Conservation (phyloP, 1,140 invertebrate species). For the Caenorhabditis briggsae region DNA sequence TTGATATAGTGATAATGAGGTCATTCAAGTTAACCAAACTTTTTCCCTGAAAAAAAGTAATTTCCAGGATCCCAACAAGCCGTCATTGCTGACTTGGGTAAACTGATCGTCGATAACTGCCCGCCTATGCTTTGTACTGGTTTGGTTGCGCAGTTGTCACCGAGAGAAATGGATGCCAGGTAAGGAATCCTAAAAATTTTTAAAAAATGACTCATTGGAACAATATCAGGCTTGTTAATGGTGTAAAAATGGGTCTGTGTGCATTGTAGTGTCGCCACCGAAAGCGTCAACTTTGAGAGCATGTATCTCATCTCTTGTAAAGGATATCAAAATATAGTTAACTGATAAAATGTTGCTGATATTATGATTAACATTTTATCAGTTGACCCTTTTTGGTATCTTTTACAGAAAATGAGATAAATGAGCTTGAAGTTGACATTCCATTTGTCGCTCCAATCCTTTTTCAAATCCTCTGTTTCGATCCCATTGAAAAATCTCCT, state of each 20-base stretch:
- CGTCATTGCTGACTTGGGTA: conserved; percentile 77
- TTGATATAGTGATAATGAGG: no score
- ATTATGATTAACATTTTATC: no score
- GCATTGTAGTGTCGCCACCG: background rate
- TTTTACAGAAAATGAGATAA: no score
- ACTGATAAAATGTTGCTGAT: no score
- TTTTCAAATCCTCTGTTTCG: background rate
- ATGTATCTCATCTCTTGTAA: no score
- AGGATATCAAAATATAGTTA: no score
- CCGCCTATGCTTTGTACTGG: conserved; percentile 78
- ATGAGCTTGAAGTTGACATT: no score
- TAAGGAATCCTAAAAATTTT: conserved; percentile 52
- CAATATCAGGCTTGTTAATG: background rate
- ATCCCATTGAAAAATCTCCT: background rate
- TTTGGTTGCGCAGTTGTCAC: conserved; percentile 77
- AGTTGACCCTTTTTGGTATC: no score
- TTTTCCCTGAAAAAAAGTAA: no score
- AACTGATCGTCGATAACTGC: conserved; percentile 77
- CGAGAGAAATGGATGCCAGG: conserved; percentile 77
- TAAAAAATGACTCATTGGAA: background rate
- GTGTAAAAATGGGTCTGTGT: background rate
- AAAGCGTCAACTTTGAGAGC: no score
- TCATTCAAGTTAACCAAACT: no score
- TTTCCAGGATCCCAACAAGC: conserved; percentile 71
- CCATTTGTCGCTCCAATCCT: background rate